Conservation (phyloP, 2,888 invertebrate species). For the Glaucopsyche alexis region DNA sequence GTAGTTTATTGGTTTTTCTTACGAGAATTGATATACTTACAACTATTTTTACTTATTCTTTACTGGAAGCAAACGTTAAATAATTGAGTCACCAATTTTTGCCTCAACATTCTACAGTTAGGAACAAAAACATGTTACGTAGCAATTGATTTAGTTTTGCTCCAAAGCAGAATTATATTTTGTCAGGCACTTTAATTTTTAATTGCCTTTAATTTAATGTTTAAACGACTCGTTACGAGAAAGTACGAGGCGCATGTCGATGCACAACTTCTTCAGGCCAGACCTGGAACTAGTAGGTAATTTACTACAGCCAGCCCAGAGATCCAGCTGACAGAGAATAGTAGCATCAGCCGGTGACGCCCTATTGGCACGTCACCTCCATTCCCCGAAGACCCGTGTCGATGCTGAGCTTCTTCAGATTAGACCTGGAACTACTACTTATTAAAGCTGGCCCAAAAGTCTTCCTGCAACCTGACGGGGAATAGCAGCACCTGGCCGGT, state of each 20-base stretch:
- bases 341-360: conserved; percentile 86
- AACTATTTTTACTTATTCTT: no score
- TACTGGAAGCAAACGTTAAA: no score
- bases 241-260: conserved; percentile 81
- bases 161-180: no score
- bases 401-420: conserved; percentile 80
- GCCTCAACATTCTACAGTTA: no score
- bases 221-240: conserved; percentile 85
- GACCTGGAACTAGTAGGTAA: conserved; percentile 54
- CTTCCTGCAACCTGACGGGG: conserved; percentile 88
- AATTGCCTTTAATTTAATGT: no score
- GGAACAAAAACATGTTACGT: no score
- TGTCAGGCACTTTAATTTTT: no score
- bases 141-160: no score
- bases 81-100: no score
- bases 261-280: conserved; percentile 80
- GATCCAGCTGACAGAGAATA: conserved; percentile 89
- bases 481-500: conserved; percentile 88
- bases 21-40: no score
- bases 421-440: conserved; percentile 65
- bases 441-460: conserved; percentile 91
- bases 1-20: no score
- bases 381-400: conserved; percentile 85
- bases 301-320: conserved; percentile 90
- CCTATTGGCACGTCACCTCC: conserved; percentile 87